These are phyloP conservation scores for Falco novaeseelandiae DNA, from an alignment of 2,797 vertebrate species.

Conservation along the genomic window DNA sequence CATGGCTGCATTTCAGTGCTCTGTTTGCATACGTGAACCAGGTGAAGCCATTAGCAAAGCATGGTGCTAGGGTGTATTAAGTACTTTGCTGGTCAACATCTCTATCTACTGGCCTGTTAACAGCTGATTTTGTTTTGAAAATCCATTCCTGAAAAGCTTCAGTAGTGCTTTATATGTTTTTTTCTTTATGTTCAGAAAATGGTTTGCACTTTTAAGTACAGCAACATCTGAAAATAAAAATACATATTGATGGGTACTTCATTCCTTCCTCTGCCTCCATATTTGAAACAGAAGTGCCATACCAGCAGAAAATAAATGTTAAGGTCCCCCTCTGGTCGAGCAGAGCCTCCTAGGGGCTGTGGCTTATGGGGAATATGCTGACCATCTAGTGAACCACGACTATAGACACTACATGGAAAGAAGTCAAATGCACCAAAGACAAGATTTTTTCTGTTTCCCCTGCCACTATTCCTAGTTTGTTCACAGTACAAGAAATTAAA, in stretches of 20 bases:
- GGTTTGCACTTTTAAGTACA: background rate
- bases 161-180: background rate
- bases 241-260: background rate
- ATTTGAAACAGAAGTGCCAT: background rate
- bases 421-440: background rate
- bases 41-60: background rate
- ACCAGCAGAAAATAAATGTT: background rate
- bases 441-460: background rate
- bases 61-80: background rate
- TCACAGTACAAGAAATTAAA: background rate
- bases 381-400: background rate
- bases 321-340: background rate
- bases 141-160: background rate
- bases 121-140: background rate
- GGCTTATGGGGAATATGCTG: background rate
- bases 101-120: background rate
- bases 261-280: background rate
- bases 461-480: background rate
- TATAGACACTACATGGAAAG: background rate
- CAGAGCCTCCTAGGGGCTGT: background rate
- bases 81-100: background rate
- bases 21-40: background rate
- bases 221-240: background rate
- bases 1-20: background rate
- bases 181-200: background rate